Conservation (phyloP, 2,797 vertebrate species). For the Acropternis orthonyx region DNA sequence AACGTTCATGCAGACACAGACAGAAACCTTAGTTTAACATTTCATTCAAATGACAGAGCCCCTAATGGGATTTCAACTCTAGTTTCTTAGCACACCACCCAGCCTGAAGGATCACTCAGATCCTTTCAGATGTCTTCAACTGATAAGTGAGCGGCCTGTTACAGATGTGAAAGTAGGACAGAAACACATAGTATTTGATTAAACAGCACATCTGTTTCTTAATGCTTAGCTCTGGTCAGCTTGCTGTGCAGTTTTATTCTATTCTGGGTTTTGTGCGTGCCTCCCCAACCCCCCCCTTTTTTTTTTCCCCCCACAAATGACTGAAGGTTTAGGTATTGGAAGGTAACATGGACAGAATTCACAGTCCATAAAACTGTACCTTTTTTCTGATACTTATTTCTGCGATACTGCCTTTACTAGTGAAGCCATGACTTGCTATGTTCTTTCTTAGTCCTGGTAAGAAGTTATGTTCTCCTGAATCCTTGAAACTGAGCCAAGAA, state of each 20-base stretch:
- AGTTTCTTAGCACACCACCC: not conserved
- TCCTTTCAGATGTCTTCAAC: not conserved
- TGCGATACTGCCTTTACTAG: not conserved
- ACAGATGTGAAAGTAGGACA: not conserved
- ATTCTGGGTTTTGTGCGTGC: not conserved
- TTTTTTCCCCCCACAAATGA: not conserved
- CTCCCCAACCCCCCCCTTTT: accelerated
- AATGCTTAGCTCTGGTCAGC: not conserved
- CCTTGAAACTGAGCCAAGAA: not conserved
- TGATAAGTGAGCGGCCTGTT: not conserved
- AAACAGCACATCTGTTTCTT: not conserved
- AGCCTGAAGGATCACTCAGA: not conserved
- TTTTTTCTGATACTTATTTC: not conserved
- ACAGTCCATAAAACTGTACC: not conserved
- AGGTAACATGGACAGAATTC: not conserved
- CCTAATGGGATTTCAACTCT: not conserved
- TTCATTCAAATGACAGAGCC: slow-evolving; percentile 7
- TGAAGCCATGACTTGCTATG: not conserved
- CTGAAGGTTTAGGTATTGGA: not conserved
- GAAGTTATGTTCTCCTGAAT: not conserved
- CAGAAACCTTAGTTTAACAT: slow-evolving; percentile 24
- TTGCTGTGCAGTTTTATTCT: not conserved
- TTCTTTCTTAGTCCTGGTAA: not conserved
- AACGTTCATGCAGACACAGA: not conserved
- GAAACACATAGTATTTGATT: not conserved